Conservation (phyloP, 2,888 invertebrate species). For the Crossocerus cetratus region DNA sequence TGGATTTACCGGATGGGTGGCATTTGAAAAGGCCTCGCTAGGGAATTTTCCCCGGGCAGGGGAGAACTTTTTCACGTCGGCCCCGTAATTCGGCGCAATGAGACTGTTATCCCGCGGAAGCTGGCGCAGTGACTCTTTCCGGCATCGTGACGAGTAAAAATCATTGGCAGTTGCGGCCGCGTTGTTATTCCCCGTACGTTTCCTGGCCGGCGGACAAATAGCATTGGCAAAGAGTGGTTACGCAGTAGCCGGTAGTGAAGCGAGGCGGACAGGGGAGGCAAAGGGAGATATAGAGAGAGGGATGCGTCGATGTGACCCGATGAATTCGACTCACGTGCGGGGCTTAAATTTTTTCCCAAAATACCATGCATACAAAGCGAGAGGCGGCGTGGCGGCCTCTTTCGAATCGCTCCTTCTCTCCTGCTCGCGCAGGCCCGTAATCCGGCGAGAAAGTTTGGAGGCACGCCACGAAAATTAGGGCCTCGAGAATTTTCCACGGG, state of each 20-base stretch:
- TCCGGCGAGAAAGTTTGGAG: slow-evolving; percentile 24
- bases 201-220: slow-evolving; percentile 13
- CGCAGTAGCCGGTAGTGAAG: background rate
- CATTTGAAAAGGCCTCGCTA: slow-evolving; percentile 51
- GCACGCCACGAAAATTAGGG: slow-evolving; percentile 17
- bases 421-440: slow-evolving; percentile 3
- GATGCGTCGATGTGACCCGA: background rate
- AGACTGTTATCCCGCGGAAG: too few relatives aligned
- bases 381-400: background rate
- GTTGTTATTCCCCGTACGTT: slow-evolving; percentile 14
- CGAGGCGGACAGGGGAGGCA: too few relatives aligned
- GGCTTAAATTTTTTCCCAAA: slow-evolving; percentile 47
- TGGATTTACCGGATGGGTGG: slow-evolving; percentile 61
- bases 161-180: too few relatives aligned
- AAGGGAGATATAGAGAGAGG: background rate
- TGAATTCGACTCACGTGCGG: slow-evolving; percentile 47
- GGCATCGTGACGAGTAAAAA: too few relatives aligned
- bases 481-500: background rate
- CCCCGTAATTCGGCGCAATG: too few relatives aligned
- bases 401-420: slow-evolving; percentile 18
- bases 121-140: background rate
- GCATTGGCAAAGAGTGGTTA: background rate
- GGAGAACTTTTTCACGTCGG: slow-evolving; percentile 43
- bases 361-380: slow-evolving; percentile 45
- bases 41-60: slow-evolving; percentile 50